Conservation (phyloP, 2,888 invertebrate species). For the Schizaphis graminum region DNA sequence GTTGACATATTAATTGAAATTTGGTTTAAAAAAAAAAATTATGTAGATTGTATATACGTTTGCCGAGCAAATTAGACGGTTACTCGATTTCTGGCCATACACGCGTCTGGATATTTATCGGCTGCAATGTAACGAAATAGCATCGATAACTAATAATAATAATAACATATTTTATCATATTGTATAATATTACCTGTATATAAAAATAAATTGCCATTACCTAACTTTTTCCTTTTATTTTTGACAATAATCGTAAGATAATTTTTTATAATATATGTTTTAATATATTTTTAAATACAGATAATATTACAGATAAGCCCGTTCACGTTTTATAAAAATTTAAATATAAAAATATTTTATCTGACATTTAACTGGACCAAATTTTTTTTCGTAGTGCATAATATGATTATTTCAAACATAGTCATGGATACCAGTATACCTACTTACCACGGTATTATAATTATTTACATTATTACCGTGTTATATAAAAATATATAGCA, state of each 20-base stretch:
- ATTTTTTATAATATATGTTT: too few species aligned
- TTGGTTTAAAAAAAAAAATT: neutral
- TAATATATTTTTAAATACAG: too few species aligned
- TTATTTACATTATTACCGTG: neutral
- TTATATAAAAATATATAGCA: neutral
- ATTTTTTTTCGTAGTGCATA: neutral
- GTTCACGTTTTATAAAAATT: too few species aligned
- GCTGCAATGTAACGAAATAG: neutral
- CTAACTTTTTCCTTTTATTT: too few species aligned
- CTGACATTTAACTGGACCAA: neutral
- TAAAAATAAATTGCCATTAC: too few species aligned
- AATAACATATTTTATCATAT: neutral
- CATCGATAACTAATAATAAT: neutral
- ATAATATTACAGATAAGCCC: too few species aligned
- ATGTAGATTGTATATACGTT: neutral
- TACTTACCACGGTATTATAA: neutral
- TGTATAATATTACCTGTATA: neutral
- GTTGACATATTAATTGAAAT: neutral
- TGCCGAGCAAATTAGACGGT: neutral
- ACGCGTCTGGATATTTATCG: neutral
- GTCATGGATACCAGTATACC: neutral
- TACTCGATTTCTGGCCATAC: neutral
- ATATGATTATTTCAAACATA: neutral
- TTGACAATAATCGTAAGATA: too few species aligned
- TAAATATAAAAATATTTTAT: neutral